A percentile compares a stretch with the other conserved stretches of the same genome.
These are phyloP conservation scores for Hozukius guyotensis DNA, from an alignment of 2,797 vertebrate genomes.

Conservation along the genomic window DNA sequence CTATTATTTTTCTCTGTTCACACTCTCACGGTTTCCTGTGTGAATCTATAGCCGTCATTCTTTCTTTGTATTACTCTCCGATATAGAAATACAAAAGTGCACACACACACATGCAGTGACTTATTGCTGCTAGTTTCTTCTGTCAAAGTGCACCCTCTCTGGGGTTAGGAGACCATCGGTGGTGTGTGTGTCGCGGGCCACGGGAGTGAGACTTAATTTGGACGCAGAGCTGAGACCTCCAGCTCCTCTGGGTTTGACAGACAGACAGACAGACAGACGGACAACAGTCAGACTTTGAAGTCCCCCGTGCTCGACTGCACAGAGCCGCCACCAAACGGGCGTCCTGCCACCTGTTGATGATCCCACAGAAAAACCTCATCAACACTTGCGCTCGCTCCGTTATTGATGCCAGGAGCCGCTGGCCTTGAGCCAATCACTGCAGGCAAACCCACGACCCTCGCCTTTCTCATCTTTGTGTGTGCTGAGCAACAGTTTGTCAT, in stretches of 20 bases:
- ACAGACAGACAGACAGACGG: slow-evolving; percentile 15
- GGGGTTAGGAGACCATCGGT: slow-evolving; percentile 22
- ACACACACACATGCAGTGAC: slow-evolving; percentile 7
- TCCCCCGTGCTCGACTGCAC: slow-evolving; percentile 14
- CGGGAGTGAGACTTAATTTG: slow-evolving; percentile 52
- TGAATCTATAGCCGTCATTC: slow-evolving; percentile 3
- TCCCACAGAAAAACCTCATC: slow-evolving; percentile 56
- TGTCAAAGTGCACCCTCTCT: slow-evolving; percentile 32
- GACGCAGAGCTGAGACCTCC: slow-evolving; percentile 37
- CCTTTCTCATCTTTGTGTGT: slow-evolving; percentile 24
- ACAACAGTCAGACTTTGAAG: slow-evolving; percentile 53
- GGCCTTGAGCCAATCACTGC: slow-evolving; percentile 43
- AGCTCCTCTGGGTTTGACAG: slow-evolving; percentile 46
- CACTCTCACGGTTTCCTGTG: neutral
- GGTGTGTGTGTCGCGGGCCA: slow-evolving; percentile 32
- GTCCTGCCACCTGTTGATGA: slow-evolving; percentile 63
- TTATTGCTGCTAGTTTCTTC: slow-evolving; percentile 24
- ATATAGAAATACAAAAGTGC: neutral
- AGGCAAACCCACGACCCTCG: slow-evolving; percentile 15
- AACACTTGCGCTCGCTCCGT: slow-evolving; percentile 12
- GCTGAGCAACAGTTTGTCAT: slow-evolving; percentile 27
- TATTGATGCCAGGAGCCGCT: slow-evolving; percentile 38
- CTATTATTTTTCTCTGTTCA: neutral
- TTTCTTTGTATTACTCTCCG: neutral
- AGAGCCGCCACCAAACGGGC: slow-evolving; percentile 30